phyloP scores from a whole-genome alignment of 2,113 vertebrate genomes.

The Ceyx margarethae region DNA sequence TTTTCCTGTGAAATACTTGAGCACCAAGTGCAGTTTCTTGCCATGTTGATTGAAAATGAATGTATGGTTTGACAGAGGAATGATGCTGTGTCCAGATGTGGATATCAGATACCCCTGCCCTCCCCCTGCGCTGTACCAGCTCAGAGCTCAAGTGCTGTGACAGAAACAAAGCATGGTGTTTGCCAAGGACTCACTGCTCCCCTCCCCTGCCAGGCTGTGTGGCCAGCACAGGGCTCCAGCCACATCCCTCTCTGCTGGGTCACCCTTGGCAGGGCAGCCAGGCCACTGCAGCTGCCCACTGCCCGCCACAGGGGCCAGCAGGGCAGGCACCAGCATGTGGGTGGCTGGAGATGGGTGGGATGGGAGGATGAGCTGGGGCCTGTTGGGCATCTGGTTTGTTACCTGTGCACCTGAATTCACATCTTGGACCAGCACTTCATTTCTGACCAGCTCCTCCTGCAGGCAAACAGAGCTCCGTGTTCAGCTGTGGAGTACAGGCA shows the following conservation, averaged over 20 bases:
- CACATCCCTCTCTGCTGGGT: background rate
- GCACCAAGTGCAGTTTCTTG: background rate
- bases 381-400: background rate
- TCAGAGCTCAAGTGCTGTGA: background rate
- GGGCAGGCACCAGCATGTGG: too few relatives aligned
- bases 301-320: background rate
- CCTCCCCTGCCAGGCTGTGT: fast-evolving
- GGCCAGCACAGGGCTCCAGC: background rate
- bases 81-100: background rate
- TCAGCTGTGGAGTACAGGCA: background rate
- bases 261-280: background rate
- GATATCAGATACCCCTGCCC: background rate
- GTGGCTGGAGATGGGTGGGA: background rate
- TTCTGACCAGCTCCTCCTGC: background rate
- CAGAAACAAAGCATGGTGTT: background rate
- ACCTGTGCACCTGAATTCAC: background rate
- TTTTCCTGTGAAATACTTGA: background rate
- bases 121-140: background rate
- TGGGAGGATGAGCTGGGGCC: background rate
- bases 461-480: background rate
- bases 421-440: background rate
- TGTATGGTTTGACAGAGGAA: background rate
- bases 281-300: fast-evolving
- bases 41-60: background rate
- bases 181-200: background rate